phyloP scores from a whole-genome alignment of 2,797 vertebrate species.

The Rachycentron canadum region DNA sequence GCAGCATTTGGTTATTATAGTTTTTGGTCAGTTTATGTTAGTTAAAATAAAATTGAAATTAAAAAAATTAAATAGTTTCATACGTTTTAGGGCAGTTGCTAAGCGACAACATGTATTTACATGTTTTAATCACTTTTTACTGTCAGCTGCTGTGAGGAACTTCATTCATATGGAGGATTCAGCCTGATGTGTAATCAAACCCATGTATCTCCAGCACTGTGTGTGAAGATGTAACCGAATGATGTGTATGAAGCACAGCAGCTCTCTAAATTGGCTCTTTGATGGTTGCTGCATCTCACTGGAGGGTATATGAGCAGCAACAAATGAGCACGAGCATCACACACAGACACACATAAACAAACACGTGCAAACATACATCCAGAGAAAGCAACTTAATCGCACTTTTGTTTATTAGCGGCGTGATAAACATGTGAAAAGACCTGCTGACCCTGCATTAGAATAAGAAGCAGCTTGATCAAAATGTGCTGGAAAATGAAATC shows the following conservation, averaged over 20 bases:
- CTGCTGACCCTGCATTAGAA: slow-evolving; percentile 46
- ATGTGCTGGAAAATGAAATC: slow-evolving; percentile 61
- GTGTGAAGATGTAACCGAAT: slow-evolving; percentile 23
- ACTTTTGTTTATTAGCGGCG: slow-evolving; percentile 41
- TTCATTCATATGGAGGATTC: slow-evolving; percentile 32
- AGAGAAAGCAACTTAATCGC: slow-evolving; percentile 34
- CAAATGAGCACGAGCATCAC: slow-evolving; percentile 39
- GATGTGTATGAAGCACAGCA: slow-evolving; percentile 47
- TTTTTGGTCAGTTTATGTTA: too few species aligned
- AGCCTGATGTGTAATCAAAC: slow-evolving; percentile 48
- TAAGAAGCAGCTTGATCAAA: slow-evolving; percentile 57
- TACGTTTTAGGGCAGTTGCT: background rate
- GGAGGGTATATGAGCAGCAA: slow-evolving; percentile 50
- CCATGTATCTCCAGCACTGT: slow-evolving; percentile 5
- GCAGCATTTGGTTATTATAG: background rate
- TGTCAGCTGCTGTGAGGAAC: slow-evolving; percentile 19
- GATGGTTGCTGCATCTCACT: slow-evolving; percentile 67
- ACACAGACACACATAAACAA: slow-evolving; percentile 20
- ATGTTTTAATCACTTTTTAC: slow-evolving; percentile 23
- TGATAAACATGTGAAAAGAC: slow-evolving; percentile 53
- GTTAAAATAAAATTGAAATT: too few species aligned
- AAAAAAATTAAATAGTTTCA: too few species aligned
- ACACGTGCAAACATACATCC: slow-evolving; percentile 14
- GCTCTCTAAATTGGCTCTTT: slow-evolving; percentile 70
- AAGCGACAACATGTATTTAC: slow-evolving; percentile 1